Evolutionary conservation across 2,113 vertebrate species (phyloP).

Genomic region (Coracopsis vasa): DNA sequence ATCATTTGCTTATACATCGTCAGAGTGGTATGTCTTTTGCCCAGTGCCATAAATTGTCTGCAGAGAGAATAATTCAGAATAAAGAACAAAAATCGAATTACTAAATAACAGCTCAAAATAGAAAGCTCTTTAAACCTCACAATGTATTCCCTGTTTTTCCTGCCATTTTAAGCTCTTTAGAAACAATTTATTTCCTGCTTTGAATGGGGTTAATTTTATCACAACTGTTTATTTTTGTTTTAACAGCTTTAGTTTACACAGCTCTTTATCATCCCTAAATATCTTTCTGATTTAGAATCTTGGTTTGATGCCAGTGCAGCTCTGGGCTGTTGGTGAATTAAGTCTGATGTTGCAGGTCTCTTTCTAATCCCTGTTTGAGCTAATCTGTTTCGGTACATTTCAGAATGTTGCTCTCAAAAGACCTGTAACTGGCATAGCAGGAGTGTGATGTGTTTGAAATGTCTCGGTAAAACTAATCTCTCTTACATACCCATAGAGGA

Average conservation of each 20-base stretch:
- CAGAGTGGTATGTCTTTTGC: neutral
- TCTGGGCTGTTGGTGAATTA: neutral
- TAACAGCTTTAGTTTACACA: constrained; percentile 47
- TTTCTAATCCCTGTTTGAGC: constrained; percentile 17
- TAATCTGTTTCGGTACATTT: constrained; percentile 43
- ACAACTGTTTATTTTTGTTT: constrained; percentile 38
- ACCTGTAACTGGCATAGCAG: neutral
- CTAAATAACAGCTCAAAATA: constrained; percentile 36
- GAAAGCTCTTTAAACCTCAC: neutral
- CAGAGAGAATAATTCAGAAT: neutral
- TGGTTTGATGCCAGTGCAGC: constrained; percentile 15
- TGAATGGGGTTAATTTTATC: constrained; percentile 48
- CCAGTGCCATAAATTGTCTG: neutral
- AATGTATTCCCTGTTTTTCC: neutral
- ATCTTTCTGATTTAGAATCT: constrained; percentile 26
- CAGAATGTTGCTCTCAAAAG: constrained; percentile 18
- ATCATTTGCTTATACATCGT: neutral
- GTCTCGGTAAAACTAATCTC: constrained; percentile 5
- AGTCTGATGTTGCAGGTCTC: neutral
- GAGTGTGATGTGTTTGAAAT: constrained; percentile 11
- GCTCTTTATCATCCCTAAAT: constrained; percentile 16
- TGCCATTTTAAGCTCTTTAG: constrained; percentile 16
- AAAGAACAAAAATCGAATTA: constrained; percentile 12
- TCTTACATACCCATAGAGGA: neutral
- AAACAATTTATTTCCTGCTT: constrained; percentile 50